Conservation (phyloP, 2,888 invertebrate species). For the Periphyllus acericola region DNA sequence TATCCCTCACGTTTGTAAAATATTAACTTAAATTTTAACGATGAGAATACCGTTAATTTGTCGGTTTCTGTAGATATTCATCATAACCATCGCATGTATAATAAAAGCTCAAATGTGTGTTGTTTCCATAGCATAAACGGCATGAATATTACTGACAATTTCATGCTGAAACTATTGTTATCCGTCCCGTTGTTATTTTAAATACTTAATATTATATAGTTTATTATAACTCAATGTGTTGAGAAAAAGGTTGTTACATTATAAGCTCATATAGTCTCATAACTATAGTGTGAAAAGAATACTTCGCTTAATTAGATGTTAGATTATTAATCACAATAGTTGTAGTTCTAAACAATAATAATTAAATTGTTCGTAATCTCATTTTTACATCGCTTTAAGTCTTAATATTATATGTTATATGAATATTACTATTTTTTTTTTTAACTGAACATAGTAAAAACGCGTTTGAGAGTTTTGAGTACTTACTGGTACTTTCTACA, state of each 20-base stretch:
- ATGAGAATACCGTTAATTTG: neutral
- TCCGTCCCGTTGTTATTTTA: slow-evolving; percentile 19
- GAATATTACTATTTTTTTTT: too few species aligned
- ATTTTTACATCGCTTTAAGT: too few species aligned
- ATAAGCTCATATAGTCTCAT: slow-evolving; percentile 38
- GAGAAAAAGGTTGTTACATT: slow-evolving; percentile 15
- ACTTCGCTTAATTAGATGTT: slow-evolving; percentile 55
- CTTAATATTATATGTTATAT: too few species aligned
- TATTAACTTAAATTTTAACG: neutral
- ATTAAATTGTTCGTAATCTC: slow-evolving; percentile 33
- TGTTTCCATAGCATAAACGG: slow-evolving; percentile 30
- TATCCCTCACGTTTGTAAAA: neutral
- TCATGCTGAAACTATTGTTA: slow-evolving; percentile 29
- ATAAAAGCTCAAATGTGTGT: slow-evolving; percentile 31
- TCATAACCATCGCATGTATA: slow-evolving; percentile 49
- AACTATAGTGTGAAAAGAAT: slow-evolving; percentile 30
- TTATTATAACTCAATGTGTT: slow-evolving; percentile 47
- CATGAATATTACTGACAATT: slow-evolving; percentile 36
- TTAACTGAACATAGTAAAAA: too few species aligned
- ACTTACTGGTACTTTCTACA: neutral
- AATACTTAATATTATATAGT: neutral
- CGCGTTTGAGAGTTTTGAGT: neutral
- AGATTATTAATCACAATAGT: slow-evolving; percentile 24
- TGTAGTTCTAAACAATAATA: slow-evolving; percentile 15
- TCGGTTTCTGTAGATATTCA: neutral